These are phyloP conservation scores for Diacarnus erythraeanus DNA, from an alignment of 37 sponge, comb jelly and placozoan species.

Conservation along the genomic window DNA sequence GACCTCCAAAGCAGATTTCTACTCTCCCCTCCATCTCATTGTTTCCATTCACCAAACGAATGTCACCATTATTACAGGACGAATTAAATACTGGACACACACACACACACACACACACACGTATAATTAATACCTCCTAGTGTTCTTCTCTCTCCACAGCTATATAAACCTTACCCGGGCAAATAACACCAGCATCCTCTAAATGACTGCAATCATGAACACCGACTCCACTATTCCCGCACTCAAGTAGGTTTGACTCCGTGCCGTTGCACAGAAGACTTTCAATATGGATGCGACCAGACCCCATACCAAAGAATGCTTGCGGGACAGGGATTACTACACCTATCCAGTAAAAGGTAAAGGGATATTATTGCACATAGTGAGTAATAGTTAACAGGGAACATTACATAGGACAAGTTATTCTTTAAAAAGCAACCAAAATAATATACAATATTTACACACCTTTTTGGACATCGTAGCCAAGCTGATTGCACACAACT, in stretches of 20 bases:
- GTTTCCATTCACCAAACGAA: constrained; percentile 15
- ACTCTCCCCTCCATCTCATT: constrained; percentile 16
- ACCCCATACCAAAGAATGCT: constrained; percentile 32
- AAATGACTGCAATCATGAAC: constrained; percentile 23
- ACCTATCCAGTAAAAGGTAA: background rate
- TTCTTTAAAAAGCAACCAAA: background rate
- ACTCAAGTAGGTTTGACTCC: constrained; percentile 12
- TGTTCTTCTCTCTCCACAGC: background rate
- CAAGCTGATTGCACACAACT: constrained; percentile 52
- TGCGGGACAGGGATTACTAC: constrained; percentile 12
- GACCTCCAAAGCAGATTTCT: constrained; percentile 40
- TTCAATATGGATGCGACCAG: constrained; percentile 28
- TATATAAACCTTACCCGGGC: constrained; percentile 13
- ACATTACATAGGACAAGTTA: too few species aligned
- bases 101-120: background rate
- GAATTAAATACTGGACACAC: background rate
- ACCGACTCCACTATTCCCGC: background rate
- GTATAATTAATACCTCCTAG: background rate
- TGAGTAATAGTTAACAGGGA: too few species aligned
- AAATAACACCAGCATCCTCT: constrained; percentile 53
- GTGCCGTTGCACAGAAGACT: constrained; percentile 12
- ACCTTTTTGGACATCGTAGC: constrained; percentile 8
- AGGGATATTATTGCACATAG: background rate
- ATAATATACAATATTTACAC: background rate
- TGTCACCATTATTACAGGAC: constrained; percentile 4